Conservation (phyloP, 1,140 invertebrate species). For the Aplysia californica region DNA sequence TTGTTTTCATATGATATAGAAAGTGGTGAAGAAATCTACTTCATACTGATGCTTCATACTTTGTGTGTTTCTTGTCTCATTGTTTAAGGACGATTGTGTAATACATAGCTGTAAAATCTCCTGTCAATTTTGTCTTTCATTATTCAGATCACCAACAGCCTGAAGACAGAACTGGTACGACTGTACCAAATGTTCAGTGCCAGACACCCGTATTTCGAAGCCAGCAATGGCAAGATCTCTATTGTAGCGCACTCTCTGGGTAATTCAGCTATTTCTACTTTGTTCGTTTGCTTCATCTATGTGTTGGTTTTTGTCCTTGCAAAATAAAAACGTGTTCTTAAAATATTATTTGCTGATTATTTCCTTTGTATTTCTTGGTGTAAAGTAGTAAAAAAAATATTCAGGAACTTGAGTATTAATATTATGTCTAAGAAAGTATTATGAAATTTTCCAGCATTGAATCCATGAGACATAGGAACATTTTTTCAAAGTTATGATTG, state of each 20-base stretch:
- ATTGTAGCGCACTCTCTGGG: slow-evolving; percentile 83
- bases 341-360: not conserved
- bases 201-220: slow-evolving; percentile 76
- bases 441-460: too few species aligned
- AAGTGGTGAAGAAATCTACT: too few species aligned
- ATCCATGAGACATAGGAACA: not conserved
- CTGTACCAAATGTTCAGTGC: slow-evolving; percentile 79
- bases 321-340: not conserved
- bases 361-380: not conserved
- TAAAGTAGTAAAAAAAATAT: too few species aligned
- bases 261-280: slow-evolving; percentile 31
- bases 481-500: not conserved
- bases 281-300: not conserved
- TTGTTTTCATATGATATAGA: too few species aligned
- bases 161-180: slow-evolving; percentile 77
- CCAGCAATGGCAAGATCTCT: slow-evolving; percentile 79
- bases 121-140: too few species aligned
- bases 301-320: not conserved
- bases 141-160: slow-evolving; percentile 75
- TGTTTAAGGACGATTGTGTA: too few species aligned
- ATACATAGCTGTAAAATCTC: too few species aligned
- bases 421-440: too few species aligned
- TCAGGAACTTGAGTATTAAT: too few species aligned
- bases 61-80: too few species aligned
- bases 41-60: too few species aligned